phyloP scores from a whole-genome alignment of 2,888 invertebrate species.

The Melikaiella ostensackeni region DNA sequence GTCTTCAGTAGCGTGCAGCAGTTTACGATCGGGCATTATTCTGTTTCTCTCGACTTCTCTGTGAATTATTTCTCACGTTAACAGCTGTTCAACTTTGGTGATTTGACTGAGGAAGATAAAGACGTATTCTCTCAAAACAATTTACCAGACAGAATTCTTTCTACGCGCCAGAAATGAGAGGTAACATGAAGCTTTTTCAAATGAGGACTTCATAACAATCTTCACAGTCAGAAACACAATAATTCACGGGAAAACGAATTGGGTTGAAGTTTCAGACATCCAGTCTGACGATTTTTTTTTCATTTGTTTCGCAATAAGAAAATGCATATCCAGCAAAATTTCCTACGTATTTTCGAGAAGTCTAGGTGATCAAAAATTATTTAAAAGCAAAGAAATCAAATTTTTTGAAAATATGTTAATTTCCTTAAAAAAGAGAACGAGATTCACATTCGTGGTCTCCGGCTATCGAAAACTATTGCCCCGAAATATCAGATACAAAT shows the following conservation, averaged over 20 bases:
- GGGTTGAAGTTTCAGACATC: too few relatives aligned
- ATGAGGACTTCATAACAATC: background rate
- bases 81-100: constrained; percentile 9
- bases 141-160: constrained; percentile 3
- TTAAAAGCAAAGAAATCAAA: too few relatives aligned
- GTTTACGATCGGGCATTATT: constrained; percentile 36
- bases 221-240: background rate
- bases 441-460: too few relatives aligned
- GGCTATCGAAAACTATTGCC: too few relatives aligned
- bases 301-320: too few relatives aligned
- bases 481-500: too few relatives aligned
- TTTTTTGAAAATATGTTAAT: too few relatives aligned
- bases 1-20: constrained; percentile 12
- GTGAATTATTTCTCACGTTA: constrained; percentile 28
- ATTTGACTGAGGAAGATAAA: constrained; percentile 15
- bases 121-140: background rate
- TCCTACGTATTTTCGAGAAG: too few relatives aligned
- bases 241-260: background rate
- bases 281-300: too few relatives aligned
- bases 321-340: too few relatives aligned
- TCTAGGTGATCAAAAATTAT: too few relatives aligned
- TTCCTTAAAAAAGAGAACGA: too few relatives aligned
- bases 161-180: background rate
- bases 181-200: background rate
- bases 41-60: background rate